These are phyloP conservation scores for Drosophila aff. DNA, from an alignment of 1,140 invertebrate genomes.

Conservation along the genomic window DNA sequence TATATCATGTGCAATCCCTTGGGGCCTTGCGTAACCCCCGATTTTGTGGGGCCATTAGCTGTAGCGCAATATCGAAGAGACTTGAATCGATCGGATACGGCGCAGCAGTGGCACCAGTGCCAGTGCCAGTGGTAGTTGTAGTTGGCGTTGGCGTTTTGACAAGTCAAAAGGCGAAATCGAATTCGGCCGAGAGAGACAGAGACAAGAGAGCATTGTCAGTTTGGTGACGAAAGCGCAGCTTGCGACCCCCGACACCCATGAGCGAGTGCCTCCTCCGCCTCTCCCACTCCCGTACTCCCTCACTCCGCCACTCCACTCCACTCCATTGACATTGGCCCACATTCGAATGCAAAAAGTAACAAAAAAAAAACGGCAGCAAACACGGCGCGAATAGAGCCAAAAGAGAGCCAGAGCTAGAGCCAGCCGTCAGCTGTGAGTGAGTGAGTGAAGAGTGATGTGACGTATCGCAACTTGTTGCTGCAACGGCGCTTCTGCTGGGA, in stretches of 20 bases:
- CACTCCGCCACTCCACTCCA: constrained; percentile 66
- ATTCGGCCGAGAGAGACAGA: constrained; percentile 20
- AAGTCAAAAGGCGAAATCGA: constrained; percentile 40
- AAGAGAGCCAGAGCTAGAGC: constrained; percentile 20
- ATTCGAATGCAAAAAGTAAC: constrained; percentile 74
- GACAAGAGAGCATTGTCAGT: constrained; percentile 6
- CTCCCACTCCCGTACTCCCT: constrained; percentile 60
- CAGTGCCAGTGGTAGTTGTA: constrained; percentile 1
- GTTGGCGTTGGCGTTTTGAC: constrained; percentile 50
- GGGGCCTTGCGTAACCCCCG: constrained; percentile 41
- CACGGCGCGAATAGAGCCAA: constrained; percentile 26
- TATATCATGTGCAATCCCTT: constrained; percentile 52
- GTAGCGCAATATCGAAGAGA: constrained; percentile 43
- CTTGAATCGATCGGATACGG: constrained; percentile 56
- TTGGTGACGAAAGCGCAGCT: constrained; percentile 63
- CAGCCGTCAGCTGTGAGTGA: constrained; percentile 35
- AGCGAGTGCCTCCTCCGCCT: constrained; percentile 49
- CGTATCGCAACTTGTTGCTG: constrained; percentile 61
- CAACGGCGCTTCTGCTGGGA: constrained; percentile 48
- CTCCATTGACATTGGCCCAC: constrained; percentile 81
- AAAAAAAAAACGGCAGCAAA: constrained; percentile 23
- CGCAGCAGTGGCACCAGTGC: constrained; percentile 15
- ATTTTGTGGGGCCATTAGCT: constrained; percentile 51
- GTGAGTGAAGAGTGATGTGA: constrained; percentile 32
- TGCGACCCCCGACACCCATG: constrained; percentile 78